These are phyloP conservation scores for Asobara japonica DNA, from an alignment of 1,140 invertebrate species.

Conservation along the genomic window DNA sequence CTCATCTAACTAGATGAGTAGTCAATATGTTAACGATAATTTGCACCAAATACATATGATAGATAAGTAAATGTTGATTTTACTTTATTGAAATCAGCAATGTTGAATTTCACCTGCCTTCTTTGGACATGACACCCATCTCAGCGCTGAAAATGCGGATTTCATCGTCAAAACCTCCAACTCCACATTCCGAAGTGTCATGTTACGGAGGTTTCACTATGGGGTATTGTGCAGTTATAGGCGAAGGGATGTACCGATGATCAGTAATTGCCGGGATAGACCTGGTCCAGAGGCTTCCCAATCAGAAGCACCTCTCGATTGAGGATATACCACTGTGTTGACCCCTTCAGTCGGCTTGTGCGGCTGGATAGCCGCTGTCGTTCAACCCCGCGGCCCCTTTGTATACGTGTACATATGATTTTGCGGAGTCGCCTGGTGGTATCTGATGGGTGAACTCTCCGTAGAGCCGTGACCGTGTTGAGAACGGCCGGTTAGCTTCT, in stretches of 20 bases:
- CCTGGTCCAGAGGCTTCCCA: slow-evolving; percentile 65
- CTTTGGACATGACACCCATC: too few species aligned
- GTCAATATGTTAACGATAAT: too few species aligned
- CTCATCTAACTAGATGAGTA: too few species aligned
- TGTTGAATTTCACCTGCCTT: too few species aligned
- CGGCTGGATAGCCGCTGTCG: neutral
- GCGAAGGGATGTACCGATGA: slow-evolving; percentile 42
- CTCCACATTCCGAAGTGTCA: too few species aligned
- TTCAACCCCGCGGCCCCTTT: neutral
- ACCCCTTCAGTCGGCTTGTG: slow-evolving; percentile 11
- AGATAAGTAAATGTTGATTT: too few species aligned
- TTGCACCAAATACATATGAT: too few species aligned
- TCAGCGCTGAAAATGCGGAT: too few species aligned
- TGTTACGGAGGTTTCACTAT: too few species aligned
- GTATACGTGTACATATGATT: neutral
- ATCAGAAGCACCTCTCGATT: slow-evolving; percentile 56
- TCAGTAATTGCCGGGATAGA: slow-evolving; percentile 62
- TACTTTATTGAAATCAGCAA: too few species aligned
- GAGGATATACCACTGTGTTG: slow-evolving; percentile 22
- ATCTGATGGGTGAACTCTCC: slow-evolving; percentile 34
- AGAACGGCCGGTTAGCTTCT: slow-evolving; percentile 64
- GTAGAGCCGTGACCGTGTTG: slow-evolving; percentile 57
- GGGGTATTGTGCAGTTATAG: slow-evolving; percentile 41
- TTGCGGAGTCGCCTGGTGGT: slow-evolving; percentile 10
- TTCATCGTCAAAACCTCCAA: too few species aligned